Conservation (phyloP, 2,113 vertebrate species). For the Malaclemys terrapin region DNA sequence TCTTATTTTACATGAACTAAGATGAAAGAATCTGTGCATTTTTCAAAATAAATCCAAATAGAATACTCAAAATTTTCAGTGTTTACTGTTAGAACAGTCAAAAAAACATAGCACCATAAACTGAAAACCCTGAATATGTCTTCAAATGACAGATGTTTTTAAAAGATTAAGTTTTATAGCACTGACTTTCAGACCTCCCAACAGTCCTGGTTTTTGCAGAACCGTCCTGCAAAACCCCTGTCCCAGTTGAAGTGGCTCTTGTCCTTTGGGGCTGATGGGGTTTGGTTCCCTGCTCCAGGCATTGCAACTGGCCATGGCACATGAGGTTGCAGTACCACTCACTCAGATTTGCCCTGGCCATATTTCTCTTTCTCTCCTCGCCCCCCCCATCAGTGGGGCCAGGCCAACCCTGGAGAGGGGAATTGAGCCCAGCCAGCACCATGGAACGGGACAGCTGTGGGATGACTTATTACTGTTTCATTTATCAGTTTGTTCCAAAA, state of each 20-base stretch:
- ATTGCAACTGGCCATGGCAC: background rate
- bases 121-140: background rate
- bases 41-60: background rate
- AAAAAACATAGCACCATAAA: background rate
- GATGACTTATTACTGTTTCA: background rate
- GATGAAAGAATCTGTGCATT: background rate
- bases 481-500: background rate
- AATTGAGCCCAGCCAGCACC: background rate
- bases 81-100: background rate
- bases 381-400: background rate
- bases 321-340: background rate
- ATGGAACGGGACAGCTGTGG: background rate
- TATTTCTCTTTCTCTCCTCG: background rate
- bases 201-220: background rate
- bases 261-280: background rate
- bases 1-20: background rate
- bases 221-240: background rate
- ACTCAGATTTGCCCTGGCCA: background rate
- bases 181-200: background rate
- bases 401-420: background rate
- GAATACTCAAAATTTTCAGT: background rate
- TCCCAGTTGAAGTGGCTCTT: background rate
- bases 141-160: background rate
- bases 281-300: background rate
- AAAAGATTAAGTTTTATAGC: accelerated